Evolutionary conservation across 2,113 vertebrate species (phyloP).

Genomic region (Oncorhynchus masou): DNA sequence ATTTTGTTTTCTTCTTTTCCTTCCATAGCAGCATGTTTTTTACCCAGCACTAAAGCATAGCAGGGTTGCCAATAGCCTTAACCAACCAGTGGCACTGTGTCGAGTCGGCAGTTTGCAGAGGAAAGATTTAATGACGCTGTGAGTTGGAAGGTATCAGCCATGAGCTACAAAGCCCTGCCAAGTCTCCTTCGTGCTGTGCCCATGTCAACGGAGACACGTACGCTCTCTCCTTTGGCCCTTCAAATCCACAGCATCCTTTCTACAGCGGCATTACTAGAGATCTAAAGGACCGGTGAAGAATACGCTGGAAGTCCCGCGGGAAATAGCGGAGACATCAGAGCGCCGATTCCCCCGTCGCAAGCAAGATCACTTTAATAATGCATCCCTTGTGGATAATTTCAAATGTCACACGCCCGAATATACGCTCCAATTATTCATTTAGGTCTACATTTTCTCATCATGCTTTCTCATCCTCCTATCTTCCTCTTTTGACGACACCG

Average conservation of each 20-base stretch:
- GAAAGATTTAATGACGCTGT: not conserved
- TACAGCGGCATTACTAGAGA: not conserved
- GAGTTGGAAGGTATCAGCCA: not conserved
- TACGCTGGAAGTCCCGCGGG: not conserved
- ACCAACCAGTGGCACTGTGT: not conserved
- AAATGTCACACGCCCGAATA: not conserved
- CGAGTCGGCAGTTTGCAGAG: not conserved
- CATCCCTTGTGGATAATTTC: not conserved
- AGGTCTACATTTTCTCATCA: not conserved
- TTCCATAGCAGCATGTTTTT: not conserved
- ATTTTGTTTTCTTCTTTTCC: not conserved
- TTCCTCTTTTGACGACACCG: slow-evolving; percentile 19
- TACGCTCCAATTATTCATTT: not conserved
- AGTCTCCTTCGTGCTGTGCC: not conserved
- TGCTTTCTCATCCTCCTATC: not conserved
- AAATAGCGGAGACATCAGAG: not conserved
- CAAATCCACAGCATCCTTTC: not conserved
- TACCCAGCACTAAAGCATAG: not conserved
- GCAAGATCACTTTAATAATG: not conserved
- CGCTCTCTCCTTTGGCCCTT: not conserved
- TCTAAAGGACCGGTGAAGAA: not conserved
- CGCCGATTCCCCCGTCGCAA: not conserved
- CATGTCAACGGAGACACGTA: not conserved
- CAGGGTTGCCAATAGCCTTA: not conserved
- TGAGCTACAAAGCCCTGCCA: not conserved